Evolutionary conservation across 2,888 invertebrate species (phyloP).

Genomic region (Melieria omissa): DNA sequence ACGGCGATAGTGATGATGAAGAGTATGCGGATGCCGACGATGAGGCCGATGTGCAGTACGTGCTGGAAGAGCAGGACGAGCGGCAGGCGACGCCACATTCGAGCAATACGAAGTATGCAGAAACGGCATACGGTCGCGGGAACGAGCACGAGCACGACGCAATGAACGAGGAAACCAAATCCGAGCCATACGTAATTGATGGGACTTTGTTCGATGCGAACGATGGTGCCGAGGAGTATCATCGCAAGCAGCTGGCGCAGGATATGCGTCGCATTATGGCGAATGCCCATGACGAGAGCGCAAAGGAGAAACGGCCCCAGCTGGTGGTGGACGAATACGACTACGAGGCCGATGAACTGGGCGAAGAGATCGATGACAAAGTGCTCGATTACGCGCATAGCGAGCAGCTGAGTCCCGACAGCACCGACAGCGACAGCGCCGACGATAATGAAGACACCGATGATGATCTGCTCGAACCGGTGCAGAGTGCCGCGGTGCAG

Average conservation of each 20-base stretch:
- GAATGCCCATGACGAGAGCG: slow-evolving; percentile 54
- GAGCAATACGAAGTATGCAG: neutral
- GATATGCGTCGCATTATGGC: slow-evolving; percentile 67
- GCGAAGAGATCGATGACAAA: slow-evolving; percentile 5
- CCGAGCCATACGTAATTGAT: slow-evolving; percentile 49
- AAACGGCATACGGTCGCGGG: slow-evolving; percentile 11
- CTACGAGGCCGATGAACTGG: slow-evolving; percentile 25
- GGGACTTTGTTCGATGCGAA: slow-evolving; percentile 55
- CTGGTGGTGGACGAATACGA: slow-evolving; percentile 38
- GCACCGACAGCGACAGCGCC: slow-evolving; percentile 16
- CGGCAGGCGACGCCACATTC: neutral
- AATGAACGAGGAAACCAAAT: slow-evolving; percentile 44
- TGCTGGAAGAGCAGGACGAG: neutral
- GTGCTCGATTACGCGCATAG: neutral
- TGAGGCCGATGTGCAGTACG: slow-evolving; percentile 13
- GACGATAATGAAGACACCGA: slow-evolving; percentile 42
- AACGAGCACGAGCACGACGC: slow-evolving; percentile 34
- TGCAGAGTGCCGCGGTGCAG: slow-evolving; percentile 12
- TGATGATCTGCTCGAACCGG: slow-evolving; percentile 48
- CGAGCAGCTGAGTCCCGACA: neutral
- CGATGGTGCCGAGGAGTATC: slow-evolving; percentile 59
- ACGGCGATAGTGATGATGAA: slow-evolving; percentile 13
- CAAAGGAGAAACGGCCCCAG: slow-evolving; percentile 42
- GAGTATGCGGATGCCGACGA: neutral
- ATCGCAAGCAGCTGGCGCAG: slow-evolving; percentile 63